phyloP scores from a whole-genome alignment of 2,113 vertebrate species.

The Centropristis striata region DNA sequence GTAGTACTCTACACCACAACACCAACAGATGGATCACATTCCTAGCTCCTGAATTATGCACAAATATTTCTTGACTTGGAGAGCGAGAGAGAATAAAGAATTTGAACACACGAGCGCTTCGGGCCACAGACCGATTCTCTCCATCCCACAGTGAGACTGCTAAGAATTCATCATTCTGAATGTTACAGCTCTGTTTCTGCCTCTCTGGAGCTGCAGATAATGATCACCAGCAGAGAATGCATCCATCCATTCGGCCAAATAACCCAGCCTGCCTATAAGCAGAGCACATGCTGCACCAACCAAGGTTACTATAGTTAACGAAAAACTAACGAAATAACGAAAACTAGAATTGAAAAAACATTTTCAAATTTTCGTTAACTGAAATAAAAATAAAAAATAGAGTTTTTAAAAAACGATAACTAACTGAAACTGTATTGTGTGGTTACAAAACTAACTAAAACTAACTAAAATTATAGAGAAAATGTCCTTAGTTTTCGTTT shows the following conservation, averaged over 20 bases:
- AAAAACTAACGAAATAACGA: too few relatives aligned
- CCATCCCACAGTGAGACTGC: constrained; percentile 33
- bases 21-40: constrained; percentile 81
- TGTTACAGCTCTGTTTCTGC: constrained; percentile 30
- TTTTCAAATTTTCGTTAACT: too few relatives aligned
- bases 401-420: too few relatives aligned
- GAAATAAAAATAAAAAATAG: too few relatives aligned
- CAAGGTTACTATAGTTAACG: too few relatives aligned
- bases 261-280: background rate
- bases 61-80: constrained; percentile 68
- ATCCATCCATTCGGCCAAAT: background rate
- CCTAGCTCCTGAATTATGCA: constrained; percentile 80
- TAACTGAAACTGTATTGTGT: too few relatives aligned
- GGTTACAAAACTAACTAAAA: too few relatives aligned
- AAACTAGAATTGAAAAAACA: too few relatives aligned
- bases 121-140: constrained; percentile 58
- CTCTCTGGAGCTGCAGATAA: constrained; percentile 44
- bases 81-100: constrained; percentile 66
- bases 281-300: constrained; percentile 4
- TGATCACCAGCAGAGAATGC: constrained; percentile 22
- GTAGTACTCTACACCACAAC: constrained; percentile 74
- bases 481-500: too few relatives aligned
- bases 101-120: constrained; percentile 60
- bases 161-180: constrained; percentile 55
- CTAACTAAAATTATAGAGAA: too few relatives aligned